Evolutionary conservation across 2,888 invertebrate genomes (phyloP), one percentile per base, ranked within the genome.

Genomic region (Timandra comae): DNA sequence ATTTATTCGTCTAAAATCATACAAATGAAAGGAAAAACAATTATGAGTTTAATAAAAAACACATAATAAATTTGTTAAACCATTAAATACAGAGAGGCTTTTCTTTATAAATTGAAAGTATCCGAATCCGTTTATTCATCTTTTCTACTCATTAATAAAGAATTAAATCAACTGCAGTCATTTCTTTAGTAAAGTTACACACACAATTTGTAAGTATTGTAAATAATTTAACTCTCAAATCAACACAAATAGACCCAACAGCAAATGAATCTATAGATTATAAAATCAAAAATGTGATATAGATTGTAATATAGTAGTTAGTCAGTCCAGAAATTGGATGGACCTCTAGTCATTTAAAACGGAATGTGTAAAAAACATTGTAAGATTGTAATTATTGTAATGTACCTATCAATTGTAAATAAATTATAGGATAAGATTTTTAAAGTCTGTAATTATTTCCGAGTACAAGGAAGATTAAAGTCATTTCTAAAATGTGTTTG

Each of bases 211-310:
- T n/a, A n/a, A n/a, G n/a, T n/a, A n/a, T n/a, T 16, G 3, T 16
- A 16, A 16, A 16, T 16, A 6, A 16, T 16, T 5, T 5, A 16
- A 16, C 16, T 16, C 6, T 16, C 16, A 16, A 16, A 6, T 16
- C 16, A 16, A 16, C 16, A 16, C 16, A 16, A 16, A n/a, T n/a
- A n/a, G n/a, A 16, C 8, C 23, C 23, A 8, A n/a, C 8, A 7
- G n/a, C 20, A n/a, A 2, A 23, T 8, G 8, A 23, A 30, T 49
- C 33, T 59, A 52, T 77, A 79, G 77, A 49, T 63, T 10, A 70
- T 76, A 76, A 77, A 76, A 78, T 74, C 72, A 81, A 46, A 69
- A 84, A 82, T 84, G 85, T 85, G 85, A 85, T 85, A 85, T 85
- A 85, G 82, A 68, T 70, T 84, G 85, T 85, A 84, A 82, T 84